phyloP scores from a whole-genome alignment of 2,888 invertebrate species.

The Volucella inanis region DNA sequence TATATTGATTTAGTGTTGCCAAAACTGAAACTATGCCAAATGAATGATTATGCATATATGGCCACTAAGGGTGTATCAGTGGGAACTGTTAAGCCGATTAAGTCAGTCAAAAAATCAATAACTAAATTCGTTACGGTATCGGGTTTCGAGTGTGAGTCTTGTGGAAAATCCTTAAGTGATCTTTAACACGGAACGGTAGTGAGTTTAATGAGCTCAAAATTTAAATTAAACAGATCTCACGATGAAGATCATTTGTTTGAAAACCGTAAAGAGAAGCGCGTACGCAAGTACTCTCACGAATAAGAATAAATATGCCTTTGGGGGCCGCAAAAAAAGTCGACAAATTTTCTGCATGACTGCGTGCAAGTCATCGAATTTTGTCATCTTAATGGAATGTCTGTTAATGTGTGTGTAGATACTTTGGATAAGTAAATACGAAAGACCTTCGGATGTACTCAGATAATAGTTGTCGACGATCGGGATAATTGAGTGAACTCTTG shows the following conservation, averaged over 20 bases:
- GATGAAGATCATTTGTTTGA: slow-evolving; percentile 2
- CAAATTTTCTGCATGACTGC: slow-evolving; percentile 54
- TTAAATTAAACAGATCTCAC: slow-evolving; percentile 26
- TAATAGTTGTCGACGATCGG: slow-evolving; percentile 38
- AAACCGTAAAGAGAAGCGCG: not conserved
- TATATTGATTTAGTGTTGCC: slow-evolving; percentile 25
- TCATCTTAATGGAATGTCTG: slow-evolving; percentile 35
- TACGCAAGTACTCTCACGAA: not conserved
- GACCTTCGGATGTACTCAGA: slow-evolving; percentile 37
- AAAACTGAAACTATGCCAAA: not conserved
- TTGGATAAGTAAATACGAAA: slow-evolving; percentile 6
- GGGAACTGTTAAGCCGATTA: not conserved
- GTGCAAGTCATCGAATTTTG: slow-evolving; percentile 31
- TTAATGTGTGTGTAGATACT: not conserved
- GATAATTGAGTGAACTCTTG: slow-evolving; percentile 66
- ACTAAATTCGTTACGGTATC: slow-evolving; percentile 18
- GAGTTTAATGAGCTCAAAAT: slow-evolving; percentile 12
- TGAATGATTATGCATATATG: not conserved
- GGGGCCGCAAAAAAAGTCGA: slow-evolving; percentile 5
- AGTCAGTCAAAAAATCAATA: not conserved
- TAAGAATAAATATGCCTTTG: too few relatives aligned
- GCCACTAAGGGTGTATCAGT: not conserved
- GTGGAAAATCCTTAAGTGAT: slow-evolving; percentile 36
- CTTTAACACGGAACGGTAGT: slow-evolving; percentile 36
- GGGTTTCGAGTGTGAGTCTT: slow-evolving; percentile 21